phyloP scores from a whole-genome alignment of 92 coral and sea anemone genomes.

The Epizoanthus stellaris region DNA sequence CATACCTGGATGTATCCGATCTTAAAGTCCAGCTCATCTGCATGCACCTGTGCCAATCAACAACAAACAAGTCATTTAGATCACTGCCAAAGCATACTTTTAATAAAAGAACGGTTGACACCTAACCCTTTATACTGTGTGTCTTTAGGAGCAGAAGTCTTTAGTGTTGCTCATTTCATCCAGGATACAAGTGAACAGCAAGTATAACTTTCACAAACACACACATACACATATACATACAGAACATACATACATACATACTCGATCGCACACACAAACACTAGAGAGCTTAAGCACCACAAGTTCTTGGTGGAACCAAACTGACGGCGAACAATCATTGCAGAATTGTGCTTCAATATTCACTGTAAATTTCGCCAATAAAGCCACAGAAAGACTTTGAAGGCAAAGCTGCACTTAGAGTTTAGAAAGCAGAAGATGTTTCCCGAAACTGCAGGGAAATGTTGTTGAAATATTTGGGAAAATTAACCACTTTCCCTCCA shows the following conservation, averaged over 20 bases:
- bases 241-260: neutral
- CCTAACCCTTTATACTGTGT: neutral
- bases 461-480: too few species aligned
- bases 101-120: neutral
- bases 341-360: too few species aligned
- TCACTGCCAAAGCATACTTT: neutral
- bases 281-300: too few species aligned
- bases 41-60: slow-evolving; percentile 61
- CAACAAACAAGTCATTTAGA: neutral
- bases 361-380: too few species aligned
- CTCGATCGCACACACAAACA: too few species aligned
- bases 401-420: too few species aligned
- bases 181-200: neutral
- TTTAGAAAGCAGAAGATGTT: too few species aligned
- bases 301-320: too few species aligned
- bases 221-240: neutral
- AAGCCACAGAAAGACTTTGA: too few species aligned
- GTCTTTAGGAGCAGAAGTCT: neutral
- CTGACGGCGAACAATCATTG: too few species aligned
- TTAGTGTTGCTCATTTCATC: neutral
- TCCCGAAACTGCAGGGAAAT: too few species aligned
- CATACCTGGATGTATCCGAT: slow-evolving; percentile 83
- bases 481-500: too few species aligned
- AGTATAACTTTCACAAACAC: neutral
- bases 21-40: slow-evolving; percentile 72